These are phyloP conservation scores for Gastracanthus pulcherrimus DNA, from an alignment of 2,888 invertebrate genomes.

Conservation along the genomic window DNA sequence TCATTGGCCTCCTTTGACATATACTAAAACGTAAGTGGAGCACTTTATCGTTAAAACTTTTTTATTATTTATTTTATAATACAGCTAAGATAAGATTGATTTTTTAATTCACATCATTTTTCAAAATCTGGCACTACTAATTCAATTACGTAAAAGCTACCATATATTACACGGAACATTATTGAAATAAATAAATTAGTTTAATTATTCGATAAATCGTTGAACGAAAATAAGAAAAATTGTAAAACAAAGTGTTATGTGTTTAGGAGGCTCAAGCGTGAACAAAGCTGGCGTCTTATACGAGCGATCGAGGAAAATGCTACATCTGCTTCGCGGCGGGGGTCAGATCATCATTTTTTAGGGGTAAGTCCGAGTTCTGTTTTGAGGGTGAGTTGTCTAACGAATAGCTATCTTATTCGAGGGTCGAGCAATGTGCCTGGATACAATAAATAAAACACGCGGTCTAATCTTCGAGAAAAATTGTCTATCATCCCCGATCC, in stretches of 20 bases:
- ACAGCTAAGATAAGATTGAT: too few species aligned
- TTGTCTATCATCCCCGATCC: slow-evolving; percentile 34
- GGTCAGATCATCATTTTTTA: slow-evolving; percentile 74
- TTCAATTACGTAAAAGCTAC: neutral
- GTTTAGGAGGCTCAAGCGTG: neutral
- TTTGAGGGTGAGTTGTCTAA: slow-evolving; percentile 42
- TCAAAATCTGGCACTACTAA: neutral
- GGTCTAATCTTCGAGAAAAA: slow-evolving; percentile 51
- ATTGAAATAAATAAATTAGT: slow-evolving; percentile 27
- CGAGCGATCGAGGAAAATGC: slow-evolving; percentile 64
- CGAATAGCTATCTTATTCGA: slow-evolving; percentile 51
- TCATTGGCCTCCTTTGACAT: too few species aligned
- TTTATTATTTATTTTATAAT: too few species aligned
- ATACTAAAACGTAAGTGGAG: too few species aligned
- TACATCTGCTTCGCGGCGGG: slow-evolving; percentile 75
- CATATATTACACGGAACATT: too few species aligned
- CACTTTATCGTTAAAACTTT: too few species aligned
- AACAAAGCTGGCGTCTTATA: slow-evolving; percentile 36
- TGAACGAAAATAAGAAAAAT: neutral
- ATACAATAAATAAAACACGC: slow-evolving; percentile 45
- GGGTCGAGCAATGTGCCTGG: neutral
- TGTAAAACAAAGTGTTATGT: slow-evolving; percentile 9
- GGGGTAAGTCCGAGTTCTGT: slow-evolving; percentile 65
- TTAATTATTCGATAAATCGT: slow-evolving; percentile 38
- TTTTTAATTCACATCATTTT: neutral